Evolutionary conservation across 2,888 invertebrate species (phyloP), one percentile per base, ranked within the genome.

Genomic region (Andrena hattorfiana): DNA sequence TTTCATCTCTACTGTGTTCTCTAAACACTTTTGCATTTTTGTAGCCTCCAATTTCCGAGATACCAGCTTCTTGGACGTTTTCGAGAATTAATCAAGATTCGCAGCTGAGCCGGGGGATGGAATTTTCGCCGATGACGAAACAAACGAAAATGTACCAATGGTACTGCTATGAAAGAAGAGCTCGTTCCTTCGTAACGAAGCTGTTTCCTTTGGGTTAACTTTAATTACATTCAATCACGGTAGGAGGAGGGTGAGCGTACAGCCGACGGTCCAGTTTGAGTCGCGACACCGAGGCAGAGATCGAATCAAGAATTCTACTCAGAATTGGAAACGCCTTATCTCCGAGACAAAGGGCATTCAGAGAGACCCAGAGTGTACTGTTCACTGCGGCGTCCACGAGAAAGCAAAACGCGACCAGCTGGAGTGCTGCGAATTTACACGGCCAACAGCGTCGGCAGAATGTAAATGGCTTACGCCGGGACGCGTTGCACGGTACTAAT

Each of bases 151-250:
- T 16, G 13, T 42, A 42, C 13, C 1, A 13, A 42, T 4, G 0
- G 35, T 3, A 3, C 10, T 3, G 42, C 42, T 42, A 42, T 42
- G 42, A 16, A 5, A 16, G 42, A 42, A 42, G 42, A 16, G 16
- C 42, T 28, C 10, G n/a, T 30, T 20, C n/a, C 2, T 0, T 10
- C n/a, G 16, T 4, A 6, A 2, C 51, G 32, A 1, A n/a, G 2
- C 51, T 48, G 32, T 30, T 42, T 10, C n/a, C 30, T 30, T 20
- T 20, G 1, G 56, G 54, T 42, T 16, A 28, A 73, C 28, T 56
- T 74, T 56, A 68, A 74, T 49, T 48, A 49, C 59, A 32, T 67
- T 74, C 51, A 63, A 63, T 71, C 49, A 51, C 13, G 16, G 16
- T 10, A n/a, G n/a, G 4, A 42, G 16, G 13, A 16, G 42, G 42